Evolutionary conservation across 2,113 vertebrate genomes (phyloP).

Genomic region (Hymenochirus boettgeri): DNA sequence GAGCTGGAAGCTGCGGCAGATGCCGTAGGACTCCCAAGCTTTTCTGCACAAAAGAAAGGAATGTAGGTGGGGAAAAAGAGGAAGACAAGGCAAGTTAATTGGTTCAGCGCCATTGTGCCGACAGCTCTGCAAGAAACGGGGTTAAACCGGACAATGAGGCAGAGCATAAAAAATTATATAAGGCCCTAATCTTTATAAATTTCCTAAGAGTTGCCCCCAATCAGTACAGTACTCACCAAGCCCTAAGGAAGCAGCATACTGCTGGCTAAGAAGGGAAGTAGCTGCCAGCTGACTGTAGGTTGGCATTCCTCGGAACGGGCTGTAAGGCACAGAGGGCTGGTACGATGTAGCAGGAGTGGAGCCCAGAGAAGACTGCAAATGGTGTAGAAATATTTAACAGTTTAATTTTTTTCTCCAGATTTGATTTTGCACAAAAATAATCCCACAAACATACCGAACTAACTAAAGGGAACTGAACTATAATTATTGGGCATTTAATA

Average conservation of each 20-base stretch:
- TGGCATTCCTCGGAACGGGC: conserved; percentile 79
- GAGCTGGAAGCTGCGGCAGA: conserved; percentile 77
- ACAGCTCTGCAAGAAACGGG: too few species aligned
- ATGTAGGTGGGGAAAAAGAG: neutral
- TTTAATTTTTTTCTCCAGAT: too few species aligned
- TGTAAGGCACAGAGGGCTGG: conserved; percentile 76
- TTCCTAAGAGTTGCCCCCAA: too few species aligned
- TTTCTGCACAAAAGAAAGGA: conserved; percentile 59
- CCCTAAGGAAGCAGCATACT: conserved; percentile 83
- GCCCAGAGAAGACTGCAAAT: conserved; percentile 79
- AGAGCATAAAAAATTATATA: too few species aligned
- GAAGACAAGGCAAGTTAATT: neutral
- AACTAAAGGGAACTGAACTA: neutral
- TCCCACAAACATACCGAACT: neutral
- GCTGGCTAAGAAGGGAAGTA: conserved; percentile 82
- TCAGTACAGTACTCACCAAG: conserved; percentile 71
- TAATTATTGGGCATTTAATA: too few species aligned
- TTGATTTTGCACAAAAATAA: too few species aligned
- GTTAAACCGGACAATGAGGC: too few species aligned
- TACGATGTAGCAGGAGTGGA: conserved; percentile 71
- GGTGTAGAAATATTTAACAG: too few species aligned
- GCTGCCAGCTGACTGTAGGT: conserved; percentile 84
- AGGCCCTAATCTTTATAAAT: too few species aligned
- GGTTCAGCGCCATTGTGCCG: too few species aligned
- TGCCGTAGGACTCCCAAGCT: conserved; percentile 75